phyloP scores from a whole-genome alignment of 2,113 vertebrate genomes.

The Struthio camelus region DNA sequence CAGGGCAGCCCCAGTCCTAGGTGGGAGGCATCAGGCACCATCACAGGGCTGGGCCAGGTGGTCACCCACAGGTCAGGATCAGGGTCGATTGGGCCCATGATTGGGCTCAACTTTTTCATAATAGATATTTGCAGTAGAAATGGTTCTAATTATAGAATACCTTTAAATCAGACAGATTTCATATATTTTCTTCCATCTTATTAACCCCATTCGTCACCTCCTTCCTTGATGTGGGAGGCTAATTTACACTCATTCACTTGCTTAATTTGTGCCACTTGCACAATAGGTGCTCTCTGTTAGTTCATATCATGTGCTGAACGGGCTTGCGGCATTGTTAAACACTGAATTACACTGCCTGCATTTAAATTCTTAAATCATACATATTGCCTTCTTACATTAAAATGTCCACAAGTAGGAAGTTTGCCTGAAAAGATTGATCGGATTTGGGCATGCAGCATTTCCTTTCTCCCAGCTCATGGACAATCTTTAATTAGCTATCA shows the following conservation, averaged over 20 bases:
- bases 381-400: not conserved
- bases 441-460: not conserved
- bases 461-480: not conserved
- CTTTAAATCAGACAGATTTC: slow-evolving; percentile 47
- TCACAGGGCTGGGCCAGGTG: too few species aligned
- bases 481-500: not conserved
- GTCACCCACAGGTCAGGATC: too few species aligned
- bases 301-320: not conserved
- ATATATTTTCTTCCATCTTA: slow-evolving; percentile 55
- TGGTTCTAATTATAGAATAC: slow-evolving; percentile 32
- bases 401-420: not conserved
- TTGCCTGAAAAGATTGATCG: not conserved
- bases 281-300: slow-evolving; percentile 43
- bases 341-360: not conserved
- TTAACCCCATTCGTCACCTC: slow-evolving; percentile 1
- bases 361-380: slow-evolving; percentile 22
- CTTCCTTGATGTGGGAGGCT: slow-evolving; percentile 26
- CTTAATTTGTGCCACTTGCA: slow-evolving; percentile 44
- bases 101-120: not conserved
- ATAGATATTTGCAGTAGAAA: slow-evolving; percentile 46
- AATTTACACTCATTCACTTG: slow-evolving; percentile 43
- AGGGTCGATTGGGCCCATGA: too few species aligned
- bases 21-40: too few species aligned
- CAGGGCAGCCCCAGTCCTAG: too few species aligned
- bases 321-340: not conserved